These are phyloP conservation scores for Peucedramus taeniatus DNA, from an alignment of 2,113 vertebrate genomes.

Conservation along the genomic window DNA sequence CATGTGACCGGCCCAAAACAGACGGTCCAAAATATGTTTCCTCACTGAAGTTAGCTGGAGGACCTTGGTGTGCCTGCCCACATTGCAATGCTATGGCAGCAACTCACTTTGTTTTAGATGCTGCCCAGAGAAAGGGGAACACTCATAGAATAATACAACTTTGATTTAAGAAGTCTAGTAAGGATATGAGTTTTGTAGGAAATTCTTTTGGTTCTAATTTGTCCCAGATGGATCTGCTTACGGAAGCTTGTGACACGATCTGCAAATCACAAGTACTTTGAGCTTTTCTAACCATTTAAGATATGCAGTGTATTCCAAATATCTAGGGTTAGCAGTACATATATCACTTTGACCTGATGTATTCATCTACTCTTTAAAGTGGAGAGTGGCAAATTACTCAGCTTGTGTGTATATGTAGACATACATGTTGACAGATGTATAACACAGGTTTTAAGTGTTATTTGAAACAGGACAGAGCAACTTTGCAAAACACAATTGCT, in stretches of 20 bases:
- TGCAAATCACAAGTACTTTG: background rate
- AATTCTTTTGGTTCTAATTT: background rate
- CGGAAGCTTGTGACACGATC: background rate
- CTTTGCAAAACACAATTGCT: background rate
- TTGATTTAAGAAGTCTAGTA: background rate
- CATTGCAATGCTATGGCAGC: background rate
- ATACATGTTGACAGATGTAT: background rate
- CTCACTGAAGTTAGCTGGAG: background rate
- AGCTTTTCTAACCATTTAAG: background rate
- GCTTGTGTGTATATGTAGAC: background rate
- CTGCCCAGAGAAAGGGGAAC: background rate
- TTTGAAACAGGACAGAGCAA: background rate
- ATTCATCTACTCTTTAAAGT: background rate
- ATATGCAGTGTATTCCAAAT: background rate
- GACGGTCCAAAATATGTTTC: background rate
- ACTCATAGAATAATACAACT: background rate
- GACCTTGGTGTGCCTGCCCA: background rate
- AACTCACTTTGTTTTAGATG: background rate
- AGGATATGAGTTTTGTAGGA: background rate
- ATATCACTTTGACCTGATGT: background rate
- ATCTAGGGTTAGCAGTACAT: background rate
- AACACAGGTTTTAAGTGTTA: background rate
- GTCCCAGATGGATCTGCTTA: background rate
- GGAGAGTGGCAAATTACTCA: background rate
- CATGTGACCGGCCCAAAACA: background rate